These are phyloP conservation scores for Anableps anableps DNA, from an alignment of 2,797 vertebrate species.

Conservation along the genomic window DNA sequence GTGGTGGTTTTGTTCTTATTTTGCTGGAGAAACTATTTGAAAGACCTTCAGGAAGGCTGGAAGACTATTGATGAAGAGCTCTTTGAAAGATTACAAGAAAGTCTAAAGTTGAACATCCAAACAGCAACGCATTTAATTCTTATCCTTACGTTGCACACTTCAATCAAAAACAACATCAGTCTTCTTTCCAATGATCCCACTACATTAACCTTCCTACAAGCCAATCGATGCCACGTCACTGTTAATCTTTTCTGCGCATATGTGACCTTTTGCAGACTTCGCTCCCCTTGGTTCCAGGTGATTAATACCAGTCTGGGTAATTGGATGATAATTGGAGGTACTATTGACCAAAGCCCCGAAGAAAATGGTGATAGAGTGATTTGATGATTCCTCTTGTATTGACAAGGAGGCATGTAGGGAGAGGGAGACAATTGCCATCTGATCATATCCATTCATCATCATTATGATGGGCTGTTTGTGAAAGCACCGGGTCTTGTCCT, in stretches of 20 bases:
- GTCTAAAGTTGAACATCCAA: not conserved
- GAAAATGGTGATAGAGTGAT: conserved; percentile 58
- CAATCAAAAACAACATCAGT: conserved; percentile 19
- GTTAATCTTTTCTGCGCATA: conserved; percentile 74
- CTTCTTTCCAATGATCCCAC: conserved; percentile 38
- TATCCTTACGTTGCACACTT: conserved; percentile 3
- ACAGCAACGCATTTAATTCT: not conserved
- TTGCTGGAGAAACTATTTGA: not conserved
- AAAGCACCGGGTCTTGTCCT: conserved; percentile 2
- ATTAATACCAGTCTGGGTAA: conserved; percentile 74
- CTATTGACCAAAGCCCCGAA: conserved; percentile 72
- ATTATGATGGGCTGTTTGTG: conserved; percentile 48
- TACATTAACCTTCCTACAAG: conserved; percentile 56
- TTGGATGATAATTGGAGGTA: conserved; percentile 79
- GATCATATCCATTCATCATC: conserved; percentile 65
- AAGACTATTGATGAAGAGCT: not conserved
- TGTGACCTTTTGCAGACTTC: conserved; percentile 74
- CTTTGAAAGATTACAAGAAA: not conserved
- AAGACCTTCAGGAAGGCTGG: not conserved
- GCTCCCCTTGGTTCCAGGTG: conserved; percentile 63
- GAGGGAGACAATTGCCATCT: conserved; percentile 49
- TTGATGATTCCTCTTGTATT: conserved; percentile 63
- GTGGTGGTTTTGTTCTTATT: conserved; percentile 14
- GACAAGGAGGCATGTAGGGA: conserved; percentile 57
- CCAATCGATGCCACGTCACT: conserved; percentile 63